Evolutionary conservation across 2,113 vertebrate genomes (phyloP).

Genomic region (Cariama cristata): DNA sequence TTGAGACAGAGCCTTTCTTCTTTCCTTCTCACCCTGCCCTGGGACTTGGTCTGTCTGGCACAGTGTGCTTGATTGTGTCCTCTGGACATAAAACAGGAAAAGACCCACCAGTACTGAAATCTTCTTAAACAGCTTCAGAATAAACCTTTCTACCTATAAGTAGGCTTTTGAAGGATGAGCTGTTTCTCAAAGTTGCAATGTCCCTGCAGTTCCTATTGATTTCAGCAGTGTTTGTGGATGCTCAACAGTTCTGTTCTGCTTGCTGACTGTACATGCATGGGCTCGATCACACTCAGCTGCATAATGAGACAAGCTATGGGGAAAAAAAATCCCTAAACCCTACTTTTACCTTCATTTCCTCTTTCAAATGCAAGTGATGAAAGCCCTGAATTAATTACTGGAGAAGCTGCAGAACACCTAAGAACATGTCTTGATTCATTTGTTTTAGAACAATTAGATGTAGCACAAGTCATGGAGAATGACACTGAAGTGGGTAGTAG

Average conservation of each 20-base stretch:
- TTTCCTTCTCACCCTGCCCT: neutral
- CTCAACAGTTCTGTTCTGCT: conserved; percentile 14
- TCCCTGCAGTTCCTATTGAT: neutral
- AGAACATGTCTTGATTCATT: neutral
- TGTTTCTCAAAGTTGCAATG: neutral
- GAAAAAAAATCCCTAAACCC: neutral
- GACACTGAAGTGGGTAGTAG: neutral
- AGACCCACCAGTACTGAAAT: neutral
- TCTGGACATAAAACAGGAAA: neutral
- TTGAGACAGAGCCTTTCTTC: neutral
- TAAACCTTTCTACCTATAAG: neutral
- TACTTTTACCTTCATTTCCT: neutral
- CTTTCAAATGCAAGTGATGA: neutral
- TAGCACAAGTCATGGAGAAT: neutral
- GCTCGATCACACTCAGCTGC: neutral
- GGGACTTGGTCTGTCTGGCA: neutral
- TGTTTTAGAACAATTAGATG: neutral
- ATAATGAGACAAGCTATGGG: neutral
- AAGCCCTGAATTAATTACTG: neutral
- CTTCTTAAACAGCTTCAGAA: neutral
- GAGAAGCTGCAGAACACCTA: neutral
- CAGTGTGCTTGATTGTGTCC: neutral
- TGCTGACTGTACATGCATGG: neutral
- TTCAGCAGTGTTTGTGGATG: neutral
- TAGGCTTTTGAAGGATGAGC: neutral